Evolutionary conservation across 1,140 invertebrate genomes (phyloP), one percentile per base, ranked within the genome.

Genomic region (Oscheius sp.): DNA sequence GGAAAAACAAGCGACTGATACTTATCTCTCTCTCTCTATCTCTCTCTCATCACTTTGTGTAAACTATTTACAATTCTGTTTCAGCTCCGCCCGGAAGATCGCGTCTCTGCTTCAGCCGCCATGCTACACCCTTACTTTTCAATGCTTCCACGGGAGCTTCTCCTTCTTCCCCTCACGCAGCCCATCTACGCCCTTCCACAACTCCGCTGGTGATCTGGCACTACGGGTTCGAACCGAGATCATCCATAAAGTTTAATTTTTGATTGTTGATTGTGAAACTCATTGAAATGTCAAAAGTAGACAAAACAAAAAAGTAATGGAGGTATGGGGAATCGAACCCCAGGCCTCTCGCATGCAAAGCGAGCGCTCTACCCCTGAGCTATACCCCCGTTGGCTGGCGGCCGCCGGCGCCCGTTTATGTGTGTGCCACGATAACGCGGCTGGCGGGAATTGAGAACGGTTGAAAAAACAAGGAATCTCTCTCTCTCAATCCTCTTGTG

Each of bases 81-180:
- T 65, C 89, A 95, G 88, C 89, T 96, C 67, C 91, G 94, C 87
- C 94, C 95, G 32, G 87, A 89, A 81, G 87, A 91, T 78, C 89
- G 95, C 84, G 90, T 96, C 84, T 90, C 92, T 61, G 94, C 95
- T 42, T 89, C 91, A 62, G 88, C 91, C 71, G 95, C 95, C 34
- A 89, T 97, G 84, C 88, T 88, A 74, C 94, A 97, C 87, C 88
- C 90, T 78, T 98, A 95, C 87, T 98, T 97, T 87, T 87, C 89
- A 73, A 90, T 91, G 79, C 89, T 97, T 85, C 93, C 94, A 82
- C 89, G 88, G 84, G 91, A 92, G 87, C 88, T 97, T 71, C 90
- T 91, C 84, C 91, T 94, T 85, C 89, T 97, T 86, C 92, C 93
- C 79, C 84, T 85, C 67, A 82, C 84, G 85, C 76, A 78, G 78